Percentiles rank a stretch among this genome's conserved stretches.
phyloP scores from a whole-genome alignment of 2,113 vertebrate species.

The Falcunculus frontatus region DNA sequence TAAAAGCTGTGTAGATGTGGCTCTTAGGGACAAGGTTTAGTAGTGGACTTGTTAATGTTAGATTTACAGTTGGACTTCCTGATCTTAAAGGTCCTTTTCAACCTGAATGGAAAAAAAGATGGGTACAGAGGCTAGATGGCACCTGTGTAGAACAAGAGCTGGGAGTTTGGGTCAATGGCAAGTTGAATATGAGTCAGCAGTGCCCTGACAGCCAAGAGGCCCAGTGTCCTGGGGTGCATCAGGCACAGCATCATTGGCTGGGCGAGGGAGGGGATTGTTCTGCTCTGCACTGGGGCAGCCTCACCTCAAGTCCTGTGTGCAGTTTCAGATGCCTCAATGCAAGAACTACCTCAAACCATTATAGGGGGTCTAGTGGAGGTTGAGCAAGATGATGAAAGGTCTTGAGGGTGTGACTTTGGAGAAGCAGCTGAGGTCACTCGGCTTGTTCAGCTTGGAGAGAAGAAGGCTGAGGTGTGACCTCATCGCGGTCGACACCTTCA shows the following conservation, averaged over 20 bases:
- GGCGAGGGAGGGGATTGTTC: background rate
- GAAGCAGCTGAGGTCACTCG: background rate
- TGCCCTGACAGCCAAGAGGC: background rate
- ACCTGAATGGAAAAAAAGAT: background rate
- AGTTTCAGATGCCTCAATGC: background rate
- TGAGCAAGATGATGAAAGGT: background rate
- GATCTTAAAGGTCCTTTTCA: background rate
- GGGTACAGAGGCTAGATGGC: background rate
- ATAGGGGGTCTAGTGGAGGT: background rate
- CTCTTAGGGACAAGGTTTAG: background rate
- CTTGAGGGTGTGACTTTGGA: background rate
- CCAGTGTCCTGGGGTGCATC: background rate
- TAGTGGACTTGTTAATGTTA: background rate
- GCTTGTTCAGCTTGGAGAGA: background rate
- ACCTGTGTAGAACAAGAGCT: background rate
- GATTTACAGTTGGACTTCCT: background rate
- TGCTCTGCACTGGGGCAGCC: fast-evolving
- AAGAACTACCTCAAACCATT: background rate
- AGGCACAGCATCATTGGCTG: background rate
- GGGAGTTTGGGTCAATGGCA: too few relatives aligned
- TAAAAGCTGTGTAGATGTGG: background rate
- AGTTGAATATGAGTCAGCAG: background rate
- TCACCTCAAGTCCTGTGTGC: fast-evolving
- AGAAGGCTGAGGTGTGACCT: background rate
- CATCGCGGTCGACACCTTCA: background rate